Evolutionary conservation across 2,888 invertebrate genomes (phyloP).

Genomic region (Parnassius glacialis): DNA sequence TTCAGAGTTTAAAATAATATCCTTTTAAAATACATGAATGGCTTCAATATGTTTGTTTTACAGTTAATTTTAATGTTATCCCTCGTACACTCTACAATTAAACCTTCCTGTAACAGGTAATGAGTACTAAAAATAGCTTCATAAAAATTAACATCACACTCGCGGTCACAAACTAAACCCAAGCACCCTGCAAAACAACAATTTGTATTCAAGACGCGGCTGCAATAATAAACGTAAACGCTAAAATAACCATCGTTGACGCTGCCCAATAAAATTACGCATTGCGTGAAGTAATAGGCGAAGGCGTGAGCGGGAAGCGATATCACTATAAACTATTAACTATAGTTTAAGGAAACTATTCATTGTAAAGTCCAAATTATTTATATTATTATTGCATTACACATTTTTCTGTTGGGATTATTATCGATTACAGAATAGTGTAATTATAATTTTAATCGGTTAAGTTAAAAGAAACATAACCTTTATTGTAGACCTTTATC

Average conservation of each 20-base stretch:
- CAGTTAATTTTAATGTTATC: constrained; percentile 6
- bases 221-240: constrained; percentile 15
- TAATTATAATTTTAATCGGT: too few relatives aligned
- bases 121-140: constrained; percentile 15
- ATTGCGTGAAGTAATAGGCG: constrained; percentile 1
- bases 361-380: too few relatives aligned
- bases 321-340: too few relatives aligned
- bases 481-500: too few relatives aligned
- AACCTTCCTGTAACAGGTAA: constrained; percentile 7
- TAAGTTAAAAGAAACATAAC: too few relatives aligned
- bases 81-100: neutral
- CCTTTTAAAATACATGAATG: constrained; percentile 6
- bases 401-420: too few relatives aligned
- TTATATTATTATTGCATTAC: too few relatives aligned
- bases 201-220: constrained; percentile 13
- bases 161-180: constrained; percentile 10
- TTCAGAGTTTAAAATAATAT: neutral
- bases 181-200: constrained; percentile 10
- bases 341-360: too few relatives aligned
- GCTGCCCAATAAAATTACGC: neutral
- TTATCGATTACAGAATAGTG: too few relatives aligned
- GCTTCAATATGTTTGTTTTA: too few relatives aligned
- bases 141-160: constrained; percentile 19
- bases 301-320: neutral
- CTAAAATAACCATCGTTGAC: constrained; percentile 18